Base-by-base conservation (phyloP, 1,140 invertebrate genomes). In the Saccostrea cuccullata region DNA sequence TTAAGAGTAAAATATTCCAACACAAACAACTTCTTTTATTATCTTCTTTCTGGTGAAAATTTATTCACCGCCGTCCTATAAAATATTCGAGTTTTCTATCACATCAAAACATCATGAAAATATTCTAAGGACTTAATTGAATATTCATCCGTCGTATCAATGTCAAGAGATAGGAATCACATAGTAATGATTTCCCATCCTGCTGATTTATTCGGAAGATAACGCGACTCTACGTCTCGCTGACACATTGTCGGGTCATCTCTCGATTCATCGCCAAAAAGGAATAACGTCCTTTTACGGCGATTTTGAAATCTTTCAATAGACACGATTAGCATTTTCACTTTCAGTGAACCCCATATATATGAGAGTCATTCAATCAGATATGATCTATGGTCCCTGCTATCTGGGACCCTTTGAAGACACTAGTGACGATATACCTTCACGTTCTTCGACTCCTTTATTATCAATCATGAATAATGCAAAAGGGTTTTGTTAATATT, bases 281-380 rank as follows among this genome's bases (percentile, higher is more conserved):
- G 11, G 70, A 26, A 26, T 77, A 17, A 12, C 23, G 30, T 77
- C 70, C 70, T 77, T 64, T 77, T 77, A 77, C 70, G 26, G 70
- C 70, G 23, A 77, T 77, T 77, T 77, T 77, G 23, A 77, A 77
- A 36, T 26, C 23, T 26, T 26, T 36, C 26, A 77, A 77, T 77
- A 77, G 70, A 77, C 23, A 77, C 70, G 13, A 77, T 77, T 77
- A 77, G 70, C 70, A 77, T 77, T 77, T 77, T 77, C 70, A 77
- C 70, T 77, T 77, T 77, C 70, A 77, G 26, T 77, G 70, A 77
- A 77, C 70, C 70, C 23, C 70, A 77, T 77, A 26, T 77, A 77
- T 77, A 77, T 77, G 23, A 77, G 26, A 77, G 6, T 77, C 26
- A 77, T 77, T 77, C 70, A 77, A 77, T 77, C 70, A 77, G 70